Evolutionary conservation across 2,888 invertebrate species (phyloP), one percentile per base, ranked within the genome.

Genomic region (Formica aserva): DNA sequence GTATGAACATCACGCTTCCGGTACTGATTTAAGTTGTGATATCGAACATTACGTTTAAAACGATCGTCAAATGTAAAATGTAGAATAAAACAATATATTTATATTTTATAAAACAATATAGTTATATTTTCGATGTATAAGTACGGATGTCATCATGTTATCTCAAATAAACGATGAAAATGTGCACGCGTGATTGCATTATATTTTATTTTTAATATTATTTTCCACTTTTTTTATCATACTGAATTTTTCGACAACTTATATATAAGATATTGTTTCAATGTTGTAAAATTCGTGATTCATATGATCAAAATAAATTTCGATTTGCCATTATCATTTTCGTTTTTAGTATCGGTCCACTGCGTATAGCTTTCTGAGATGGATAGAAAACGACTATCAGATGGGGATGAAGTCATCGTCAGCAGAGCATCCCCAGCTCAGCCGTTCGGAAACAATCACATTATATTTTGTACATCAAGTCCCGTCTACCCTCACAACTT

Each of bases 371-470:
- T 78, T 57, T 82, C 80, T 65, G 83, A 85, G 88, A 89, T 71
- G 72, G 66, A 71, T 71, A 85, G 84, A 74, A 87, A 89, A 88
- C 71, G 87, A 80, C 81, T 86, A 91, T 90, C 83, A 84, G 86
- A 84, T 85, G 90, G 91, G 92, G 91, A 94, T 94, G 92, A 93
- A 94, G 93, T 94, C 93, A 94, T 94, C 94, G 87, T 77, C 71
- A 83, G 65, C 75, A 80, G 85, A 90, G 82, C 89, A 86, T 86
- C 91, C 92, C 91, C 88, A 77, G 71, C 75, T 78, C 83, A 84
- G 35, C 87, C 92, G 91, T 88, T 93, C 88, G 94, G 94, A 94
- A 94, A 94, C 94, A 95, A 95, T 95, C 94, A 94, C 94, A 94
- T 95, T 95, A 95, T 87, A 91, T 89, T 89, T 90, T 84, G 90